A percentile compares a stretch with the other conserved stretches of the same genome.
phyloP scores from a whole-genome alignment of 2,797 vertebrate species.

The Argyrosomus regius region DNA sequence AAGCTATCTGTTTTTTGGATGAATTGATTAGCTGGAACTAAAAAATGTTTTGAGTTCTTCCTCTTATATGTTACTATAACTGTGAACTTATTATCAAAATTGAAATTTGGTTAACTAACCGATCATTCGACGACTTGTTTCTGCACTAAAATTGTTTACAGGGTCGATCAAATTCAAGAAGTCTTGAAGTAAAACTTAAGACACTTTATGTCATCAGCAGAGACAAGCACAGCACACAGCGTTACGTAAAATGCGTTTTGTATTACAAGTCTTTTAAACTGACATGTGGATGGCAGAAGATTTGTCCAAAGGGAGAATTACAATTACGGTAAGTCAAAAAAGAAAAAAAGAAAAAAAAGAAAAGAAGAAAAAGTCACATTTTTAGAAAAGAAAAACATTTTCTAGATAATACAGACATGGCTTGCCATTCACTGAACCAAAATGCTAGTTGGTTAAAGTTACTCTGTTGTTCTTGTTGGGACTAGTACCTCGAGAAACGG shows the following conservation, averaged over 20 bases:
- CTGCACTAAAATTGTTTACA: not conserved
- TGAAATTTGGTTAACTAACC: not conserved
- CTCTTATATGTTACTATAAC: not conserved
- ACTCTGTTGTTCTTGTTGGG: constrained; percentile 59
- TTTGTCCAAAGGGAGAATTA: constrained; percentile 86
- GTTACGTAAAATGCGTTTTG: constrained; percentile 89
- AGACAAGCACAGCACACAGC: constrained; percentile 79
- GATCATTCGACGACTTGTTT: not conserved
- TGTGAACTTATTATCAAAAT: not conserved
- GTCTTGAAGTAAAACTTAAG: not conserved
- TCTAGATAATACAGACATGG: constrained; percentile 78
- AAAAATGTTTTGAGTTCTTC: not conserved
- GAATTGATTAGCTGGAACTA: not conserved
- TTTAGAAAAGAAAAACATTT: constrained; percentile 56
- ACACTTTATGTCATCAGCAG: constrained; percentile 29
- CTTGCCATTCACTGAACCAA: constrained; percentile 82
- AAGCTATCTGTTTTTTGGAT: not conserved
- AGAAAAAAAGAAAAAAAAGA: constrained; percentile 46
- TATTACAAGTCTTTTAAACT: constrained; percentile 93
- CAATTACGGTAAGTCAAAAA: constrained; percentile 82
- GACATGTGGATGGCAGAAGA: constrained; percentile 85
- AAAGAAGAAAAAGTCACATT: constrained; percentile 81
- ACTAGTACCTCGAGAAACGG: constrained; percentile 83
- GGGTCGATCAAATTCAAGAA: constrained; percentile 18
- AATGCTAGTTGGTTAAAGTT: constrained; percentile 57